Base-by-base conservation (phyloP, 2,888 invertebrate species). In the Isoperla grammatica region DNA sequence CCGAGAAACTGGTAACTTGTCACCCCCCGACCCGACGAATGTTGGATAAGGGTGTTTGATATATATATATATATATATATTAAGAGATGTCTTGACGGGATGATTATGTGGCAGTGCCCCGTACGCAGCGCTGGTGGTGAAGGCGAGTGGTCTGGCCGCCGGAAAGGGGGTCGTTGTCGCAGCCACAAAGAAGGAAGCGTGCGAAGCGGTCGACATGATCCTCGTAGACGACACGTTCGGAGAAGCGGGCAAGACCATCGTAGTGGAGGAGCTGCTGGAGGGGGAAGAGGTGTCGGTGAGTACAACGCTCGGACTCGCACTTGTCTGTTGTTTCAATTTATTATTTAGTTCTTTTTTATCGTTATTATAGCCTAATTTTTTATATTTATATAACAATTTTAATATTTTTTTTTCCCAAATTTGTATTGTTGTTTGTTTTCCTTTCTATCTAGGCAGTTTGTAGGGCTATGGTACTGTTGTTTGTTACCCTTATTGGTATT, bases 81-180 rank as follows among this genome's bases (percentile, higher is more conserved):
- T n/a, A n/a, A n/a, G n/a, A n/a, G n/a, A n/a, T n/a, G n/a, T n/a
- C n/a, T n/a, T n/a, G n/a, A n/a, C n/a, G n/a, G n/a, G n/a, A n/a
- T n/a, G n/a, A n/a, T n/a, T n/a, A n/a, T 61, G 63, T 74, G 70
- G 48, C 68, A 92, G 90, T 67, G 87, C 92, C 8, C 15, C 85
- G 3, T 91, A 82, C 72, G 82, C 83, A 45, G 93, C 94, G 0
- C 76, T 93, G 55, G 98, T 98, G 1, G 88, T 99, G 0, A 99
- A 99, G 76, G 97, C 97, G 0, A 88, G 91, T 66, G 98, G 99
- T 0, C 78, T 99, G 57, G 97, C 98, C 0, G 96, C 95, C 0
- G 99, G 99, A 29, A 99, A 99, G 74, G 99, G 98, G 0, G 98
- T 98, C 1, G 85, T 96, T 2, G 94, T 98, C 1, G 91, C 94